Conservation (phyloP, 2,888 invertebrate genomes). For the Nomada fabriciana region DNA sequence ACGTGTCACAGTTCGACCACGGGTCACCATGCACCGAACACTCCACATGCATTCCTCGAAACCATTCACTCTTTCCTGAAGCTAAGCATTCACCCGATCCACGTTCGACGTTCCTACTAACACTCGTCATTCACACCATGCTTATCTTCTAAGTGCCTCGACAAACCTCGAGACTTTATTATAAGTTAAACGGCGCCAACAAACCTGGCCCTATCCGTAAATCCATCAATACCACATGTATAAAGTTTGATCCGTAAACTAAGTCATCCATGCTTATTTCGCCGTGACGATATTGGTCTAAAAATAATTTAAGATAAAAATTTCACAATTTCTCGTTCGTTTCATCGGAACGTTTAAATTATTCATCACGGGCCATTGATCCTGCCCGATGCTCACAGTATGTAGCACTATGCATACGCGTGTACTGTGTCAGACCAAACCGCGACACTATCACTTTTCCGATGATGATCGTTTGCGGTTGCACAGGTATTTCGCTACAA, state of each 20-base stretch:
- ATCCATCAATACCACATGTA: too few species aligned
- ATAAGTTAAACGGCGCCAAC: too few species aligned
- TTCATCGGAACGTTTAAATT: slow-evolving; percentile 33
- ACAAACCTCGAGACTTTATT: too few species aligned
- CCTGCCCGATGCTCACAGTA: neutral
- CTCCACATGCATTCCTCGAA: too few species aligned
- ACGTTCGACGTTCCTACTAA: too few species aligned
- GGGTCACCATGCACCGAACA: too few species aligned
- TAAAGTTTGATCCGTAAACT: neutral
- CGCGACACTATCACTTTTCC: slow-evolving; percentile 63
- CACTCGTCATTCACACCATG: too few species aligned
- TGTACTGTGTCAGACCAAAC: slow-evolving; percentile 49
- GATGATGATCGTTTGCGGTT: slow-evolving; percentile 58
- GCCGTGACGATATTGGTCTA: neutral
- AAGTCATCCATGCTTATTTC: neutral
- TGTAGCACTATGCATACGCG: slow-evolving; percentile 3
- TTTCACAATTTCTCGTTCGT: slow-evolving; percentile 21
- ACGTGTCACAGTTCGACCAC: too few species aligned
- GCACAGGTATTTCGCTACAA: slow-evolving; percentile 52
- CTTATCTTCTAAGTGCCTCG: too few species aligned
- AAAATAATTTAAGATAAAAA: slow-evolving; percentile 18
- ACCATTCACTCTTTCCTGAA: too few species aligned
- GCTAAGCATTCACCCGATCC: too few species aligned
- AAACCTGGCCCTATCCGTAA: too few species aligned
- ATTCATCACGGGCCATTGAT: slow-evolving; percentile 52